Evolutionary conservation across 1,140 invertebrate genomes (phyloP), one percentile per base, ranked within the genome.

Genomic region (Drosophila nebulosa): DNA sequence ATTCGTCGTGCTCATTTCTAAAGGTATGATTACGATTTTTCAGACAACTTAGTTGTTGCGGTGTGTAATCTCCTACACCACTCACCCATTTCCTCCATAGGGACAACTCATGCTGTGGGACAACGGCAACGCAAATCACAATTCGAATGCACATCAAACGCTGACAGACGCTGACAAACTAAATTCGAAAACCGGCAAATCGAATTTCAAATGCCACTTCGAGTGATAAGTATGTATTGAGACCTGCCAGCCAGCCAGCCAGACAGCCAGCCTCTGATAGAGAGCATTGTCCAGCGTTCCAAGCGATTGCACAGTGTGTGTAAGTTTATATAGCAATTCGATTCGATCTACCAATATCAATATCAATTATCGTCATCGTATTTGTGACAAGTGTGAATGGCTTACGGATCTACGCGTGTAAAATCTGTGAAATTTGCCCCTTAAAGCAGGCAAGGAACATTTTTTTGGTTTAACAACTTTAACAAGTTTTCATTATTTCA

Each of bases 1-100:
- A 57, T 4, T 90, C 89, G 27, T 90, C 89, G n/a, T 90, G 89
- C 1, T 80, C 83, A 52, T 76, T 83, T 56, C 83, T 86, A 24
- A 42, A 35, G 32, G 2, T 35, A 3, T 24, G 10, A 10, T 32
- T 32, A 12, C 2, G 30, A 32, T 32, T 32, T 12, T 4, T 1
- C 22, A 36, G 32, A 12, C 7, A 7, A n/a, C 14, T 27, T 12
- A 3, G 4, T 5, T 27, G 12, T 26, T 7, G 22, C 0, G 21
- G 2, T 21, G 6, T 35, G 32, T 12, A 27, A 36, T 30, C 74
- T 79, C 10, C 27, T 30, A 30, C 2, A 30, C 65, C 10, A 30
- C 2, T 9, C 65, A 86, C 83, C 83, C 78, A 62, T 79, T 88
- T 81, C 74, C 66, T 56, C 74, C 69, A 61, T 85, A 89, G 56